These are phyloP conservation scores for Saguinus imperator DNA, from an alignment of 2,113 vertebrate genomes.

Conservation along the genomic window DNA sequence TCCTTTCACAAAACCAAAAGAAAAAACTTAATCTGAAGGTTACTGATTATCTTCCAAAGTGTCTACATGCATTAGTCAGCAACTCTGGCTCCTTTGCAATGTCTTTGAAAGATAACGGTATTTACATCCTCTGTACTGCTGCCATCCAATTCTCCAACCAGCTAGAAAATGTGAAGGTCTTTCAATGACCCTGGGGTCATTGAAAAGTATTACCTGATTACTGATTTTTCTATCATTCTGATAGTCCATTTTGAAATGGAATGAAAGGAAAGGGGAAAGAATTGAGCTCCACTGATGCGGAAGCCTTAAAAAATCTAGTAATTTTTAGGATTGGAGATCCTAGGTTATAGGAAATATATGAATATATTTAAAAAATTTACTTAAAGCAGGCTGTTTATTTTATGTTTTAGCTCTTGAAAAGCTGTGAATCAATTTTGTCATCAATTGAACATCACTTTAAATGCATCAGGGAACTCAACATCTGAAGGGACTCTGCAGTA, in stretches of 20 bases:
- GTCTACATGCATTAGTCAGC: background rate
- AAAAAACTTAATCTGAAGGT: constrained; percentile 19
- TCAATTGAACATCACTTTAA: constrained; percentile 41
- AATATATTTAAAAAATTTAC: background rate
- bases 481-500: background rate
- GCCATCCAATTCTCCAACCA: background rate
- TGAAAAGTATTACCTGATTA: background rate
- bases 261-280: background rate
- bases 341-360: background rate
- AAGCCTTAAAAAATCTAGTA: background rate
- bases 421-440: constrained; percentile 26
- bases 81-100: background rate
- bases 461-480: background rate
- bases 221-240: constrained; percentile 10
- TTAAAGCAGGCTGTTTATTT: background rate
- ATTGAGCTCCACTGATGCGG: background rate
- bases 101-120: background rate
- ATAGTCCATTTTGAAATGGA: background rate
- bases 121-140: background rate
- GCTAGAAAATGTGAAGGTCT: background rate
- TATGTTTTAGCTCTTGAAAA: constrained; percentile 35
- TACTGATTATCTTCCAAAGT: constrained; percentile 14
- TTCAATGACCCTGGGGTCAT: background rate
- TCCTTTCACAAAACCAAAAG: constrained; percentile 77
- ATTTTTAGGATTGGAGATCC: background rate